phyloP scores from a whole-genome alignment of 2,113 vertebrate species.

The Phodopus roborovskii region DNA sequence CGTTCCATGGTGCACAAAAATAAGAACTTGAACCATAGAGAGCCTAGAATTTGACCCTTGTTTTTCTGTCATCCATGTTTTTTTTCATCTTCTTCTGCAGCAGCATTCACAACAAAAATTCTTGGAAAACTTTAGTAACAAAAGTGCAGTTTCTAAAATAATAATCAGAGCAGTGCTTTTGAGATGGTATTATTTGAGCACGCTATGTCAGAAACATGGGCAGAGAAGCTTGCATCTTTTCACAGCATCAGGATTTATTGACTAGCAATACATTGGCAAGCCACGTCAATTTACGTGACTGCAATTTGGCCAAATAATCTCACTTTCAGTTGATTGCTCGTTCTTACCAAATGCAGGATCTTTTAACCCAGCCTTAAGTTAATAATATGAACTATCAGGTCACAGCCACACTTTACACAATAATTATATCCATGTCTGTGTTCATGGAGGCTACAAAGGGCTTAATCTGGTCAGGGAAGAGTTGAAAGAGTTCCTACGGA shows the following conservation, averaged over 20 bases:
- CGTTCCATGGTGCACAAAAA: background rate
- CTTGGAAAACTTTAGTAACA: background rate
- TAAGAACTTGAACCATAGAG: background rate
- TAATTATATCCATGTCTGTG: background rate
- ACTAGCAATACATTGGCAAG: background rate
- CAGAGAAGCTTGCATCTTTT: background rate
- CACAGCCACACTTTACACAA: background rate
- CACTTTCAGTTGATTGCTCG: background rate
- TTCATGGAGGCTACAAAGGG: background rate
- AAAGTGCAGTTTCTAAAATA: background rate
- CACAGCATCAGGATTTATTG: background rate
- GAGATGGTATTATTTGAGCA: background rate
- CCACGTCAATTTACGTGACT: background rate
- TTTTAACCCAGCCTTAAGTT: background rate
- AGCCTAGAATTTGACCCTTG: background rate
- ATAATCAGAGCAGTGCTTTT: background rate
- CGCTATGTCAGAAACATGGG: background rate
- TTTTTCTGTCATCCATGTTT: background rate
- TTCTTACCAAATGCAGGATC: background rate
- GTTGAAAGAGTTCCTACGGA: background rate
- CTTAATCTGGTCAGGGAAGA: background rate
- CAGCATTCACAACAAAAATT: background rate
- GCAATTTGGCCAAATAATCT: background rate
- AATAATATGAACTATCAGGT: background rate
- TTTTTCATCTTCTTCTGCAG: background rate